Base-by-base conservation (phyloP, 1,140 invertebrate genomes). In the Cryptotermes secundus region DNA sequence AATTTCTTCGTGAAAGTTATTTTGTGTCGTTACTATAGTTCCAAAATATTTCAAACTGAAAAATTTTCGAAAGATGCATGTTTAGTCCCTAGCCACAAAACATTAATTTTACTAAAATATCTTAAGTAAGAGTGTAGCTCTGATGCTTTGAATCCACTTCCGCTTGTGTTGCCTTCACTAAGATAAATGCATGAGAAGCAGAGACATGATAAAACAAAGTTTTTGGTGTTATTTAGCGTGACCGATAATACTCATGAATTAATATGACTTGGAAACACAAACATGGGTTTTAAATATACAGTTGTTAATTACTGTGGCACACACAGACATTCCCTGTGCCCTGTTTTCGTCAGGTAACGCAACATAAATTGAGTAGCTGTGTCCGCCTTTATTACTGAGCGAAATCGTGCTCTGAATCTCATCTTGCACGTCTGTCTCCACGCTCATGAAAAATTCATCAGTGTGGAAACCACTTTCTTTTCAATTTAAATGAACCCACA, bases 361-460 rank as follows among this genome's bases (percentile, higher is more conserved):
- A 72, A 72, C 59, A 72, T 4, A 72, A 72, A 72, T 31, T 72
- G 59, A 72, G 59, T 72, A 72, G 26, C 59, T 14, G n/a, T 72
- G 59, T 72, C 26, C 59, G n/a, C n/a, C 26, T 72, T 72, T 72
- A 72, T 72, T 72, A 72, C 59, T 3, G 59, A 14, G 59, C 14
- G 59, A 72, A 72, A 72, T 72, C 59, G 59, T 72, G 59, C n/a
- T 14, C 26, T n/a, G 59, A 72, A 72, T 72, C 59, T 72, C 59
- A 72, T 72, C 26, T 14, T 72, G 53, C 26, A 72, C 26, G 59
- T 31, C 14, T 2, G 59, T 31, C n/a, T 31, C n/a, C n/a, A 16
- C 59, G 14, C 59, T 72, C 59, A 72, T 72, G 59, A 72, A 72
- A 72, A 72, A 72, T 72, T 72, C 59, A 72, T 72, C 59, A 72